phyloP scores from a whole-genome alignment of 2,113 vertebrate species.

The Takifugu bimaculatus region DNA sequence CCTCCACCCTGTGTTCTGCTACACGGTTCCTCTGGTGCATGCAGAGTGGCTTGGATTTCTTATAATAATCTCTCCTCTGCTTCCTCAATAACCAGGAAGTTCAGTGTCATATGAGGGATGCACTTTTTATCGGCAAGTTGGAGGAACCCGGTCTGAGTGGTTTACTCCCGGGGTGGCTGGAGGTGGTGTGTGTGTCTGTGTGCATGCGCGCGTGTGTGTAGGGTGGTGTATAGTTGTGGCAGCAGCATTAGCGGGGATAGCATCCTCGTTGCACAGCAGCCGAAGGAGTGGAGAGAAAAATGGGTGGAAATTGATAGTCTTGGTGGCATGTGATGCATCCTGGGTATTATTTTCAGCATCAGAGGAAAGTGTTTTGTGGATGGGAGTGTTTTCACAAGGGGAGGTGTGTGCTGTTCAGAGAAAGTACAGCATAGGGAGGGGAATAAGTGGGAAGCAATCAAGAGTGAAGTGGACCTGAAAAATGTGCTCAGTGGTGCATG shows the following conservation, averaged over 20 bases:
- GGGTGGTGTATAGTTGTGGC: slow-evolving; percentile 39
- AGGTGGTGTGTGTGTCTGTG: slow-evolving; percentile 1
- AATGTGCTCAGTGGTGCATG: slow-evolving; percentile 39
- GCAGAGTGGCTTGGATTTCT: slow-evolving; percentile 56
- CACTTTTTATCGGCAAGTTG: slow-evolving; percentile 71
- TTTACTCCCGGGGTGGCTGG: slow-evolving; percentile 26
- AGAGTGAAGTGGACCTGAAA: slow-evolving; percentile 50
- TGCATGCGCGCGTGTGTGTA: neutral
- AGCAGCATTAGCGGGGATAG: slow-evolving; percentile 44
- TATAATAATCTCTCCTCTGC: slow-evolving; percentile 49
- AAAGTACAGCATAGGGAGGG: slow-evolving; percentile 42
- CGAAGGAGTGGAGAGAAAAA: slow-evolving; percentile 27
- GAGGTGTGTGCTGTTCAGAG: slow-evolving; percentile 41
- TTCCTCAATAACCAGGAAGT: slow-evolving; percentile 57
- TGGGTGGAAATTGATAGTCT: slow-evolving; percentile 22
- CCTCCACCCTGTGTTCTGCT: slow-evolving; percentile 27
- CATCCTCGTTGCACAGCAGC: slow-evolving; percentile 58
- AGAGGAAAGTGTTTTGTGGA: slow-evolving; percentile 35
- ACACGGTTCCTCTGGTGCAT: slow-evolving; percentile 35
- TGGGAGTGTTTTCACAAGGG: slow-evolving; percentile 40
- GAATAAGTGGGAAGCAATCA: slow-evolving; percentile 50
- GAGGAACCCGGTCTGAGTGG: slow-evolving; percentile 63
- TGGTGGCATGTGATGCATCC: slow-evolving; percentile 24
- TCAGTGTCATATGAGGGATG: slow-evolving; percentile 60
- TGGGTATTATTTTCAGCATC: slow-evolving; percentile 26